These are phyloP conservation scores for Masticophis lateralis DNA, from an alignment of 2,797 vertebrate genomes.

Conservation along the genomic window DNA sequence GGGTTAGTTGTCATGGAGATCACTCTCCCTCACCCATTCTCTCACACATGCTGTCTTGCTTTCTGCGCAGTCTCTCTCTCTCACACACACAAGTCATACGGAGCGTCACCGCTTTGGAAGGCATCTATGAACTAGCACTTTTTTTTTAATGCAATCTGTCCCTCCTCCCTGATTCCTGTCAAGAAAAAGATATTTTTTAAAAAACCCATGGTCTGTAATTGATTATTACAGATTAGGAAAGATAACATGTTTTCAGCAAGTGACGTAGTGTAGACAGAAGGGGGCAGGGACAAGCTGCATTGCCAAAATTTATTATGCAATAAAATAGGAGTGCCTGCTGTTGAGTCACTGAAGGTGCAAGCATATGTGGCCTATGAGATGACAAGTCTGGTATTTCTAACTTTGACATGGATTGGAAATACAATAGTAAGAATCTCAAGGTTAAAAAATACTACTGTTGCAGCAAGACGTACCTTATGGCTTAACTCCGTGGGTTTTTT, in stretches of 20 bases:
- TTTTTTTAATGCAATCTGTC: slow-evolving; percentile 62
- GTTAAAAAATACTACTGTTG: slow-evolving; percentile 49
- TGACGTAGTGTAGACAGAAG: background rate
- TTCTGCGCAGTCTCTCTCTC: slow-evolving; percentile 29
- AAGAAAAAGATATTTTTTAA: slow-evolving; percentile 29
- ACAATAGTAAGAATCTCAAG: slow-evolving; percentile 42
- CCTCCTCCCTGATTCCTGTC: slow-evolving; percentile 67
- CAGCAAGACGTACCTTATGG: slow-evolving; percentile 68
- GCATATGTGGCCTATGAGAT: slow-evolving; percentile 1
- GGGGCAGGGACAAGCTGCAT: slow-evolving; percentile 14
- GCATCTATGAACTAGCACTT: slow-evolving; percentile 64
- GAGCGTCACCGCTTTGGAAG: slow-evolving; percentile 65
- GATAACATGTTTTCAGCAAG: slow-evolving; percentile 25
- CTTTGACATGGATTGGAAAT: slow-evolving; percentile 50
- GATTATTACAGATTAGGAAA: slow-evolving; percentile 37
- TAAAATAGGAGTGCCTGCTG: slow-evolving; percentile 3
- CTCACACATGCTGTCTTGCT: slow-evolving; percentile 15
- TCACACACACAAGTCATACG: slow-evolving; percentile 12
- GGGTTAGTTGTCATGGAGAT: slow-evolving; percentile 85
- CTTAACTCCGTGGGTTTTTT: slow-evolving; percentile 30
- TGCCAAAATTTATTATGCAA: slow-evolving; percentile 25
- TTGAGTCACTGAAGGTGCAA: background rate
- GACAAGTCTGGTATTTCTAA: slow-evolving; percentile 61
- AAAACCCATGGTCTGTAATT: slow-evolving; percentile 23
- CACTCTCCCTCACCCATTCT: slow-evolving; percentile 39